Conservation (phyloP, 1,140 invertebrate genomes). For the Alviniconcha marisindica region DNA sequence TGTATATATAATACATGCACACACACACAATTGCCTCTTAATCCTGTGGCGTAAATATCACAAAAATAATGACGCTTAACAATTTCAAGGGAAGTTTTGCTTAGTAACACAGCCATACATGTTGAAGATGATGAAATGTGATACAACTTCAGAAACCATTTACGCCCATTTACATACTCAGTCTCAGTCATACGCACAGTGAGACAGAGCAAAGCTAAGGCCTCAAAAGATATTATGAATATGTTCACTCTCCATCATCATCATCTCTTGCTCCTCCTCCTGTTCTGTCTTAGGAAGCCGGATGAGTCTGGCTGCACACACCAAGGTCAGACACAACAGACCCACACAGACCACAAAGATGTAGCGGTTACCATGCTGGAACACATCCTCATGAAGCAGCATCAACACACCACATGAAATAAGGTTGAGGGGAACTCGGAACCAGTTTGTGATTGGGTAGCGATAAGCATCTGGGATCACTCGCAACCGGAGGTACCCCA, state of each 20-base stretch:
- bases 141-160: no score
- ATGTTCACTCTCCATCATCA: conserved; percentile 66
- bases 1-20: no score
- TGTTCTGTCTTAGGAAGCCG: conserved; percentile 63
- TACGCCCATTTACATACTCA: no score
- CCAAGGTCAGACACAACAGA: conserved; percentile 68
- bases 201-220: no score
- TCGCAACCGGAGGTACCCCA: conserved; percentile 80
- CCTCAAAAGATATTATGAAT: conserved; percentile 70
- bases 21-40: no score
- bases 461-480: conserved; percentile 80
- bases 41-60: no score
- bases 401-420: conserved; percentile 75
- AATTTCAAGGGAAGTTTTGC: no score
- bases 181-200: no score
- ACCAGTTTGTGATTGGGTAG: conserved; percentile 75
- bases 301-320: conserved; percentile 63
- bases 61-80: no score
- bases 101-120: no score
- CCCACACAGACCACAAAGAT: conserved; percentile 76
- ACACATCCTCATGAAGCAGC: conserved; percentile 76
- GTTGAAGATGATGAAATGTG: no score
- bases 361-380: conserved; percentile 75
- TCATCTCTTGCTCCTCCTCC: conserved; percentile 59
- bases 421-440: conserved; percentile 75